Percentiles rank a stretch among this genome's conserved stretches.
phyloP scores from a whole-genome alignment of 2,113 vertebrate genomes.

The Triplophysa siluroides region DNA sequence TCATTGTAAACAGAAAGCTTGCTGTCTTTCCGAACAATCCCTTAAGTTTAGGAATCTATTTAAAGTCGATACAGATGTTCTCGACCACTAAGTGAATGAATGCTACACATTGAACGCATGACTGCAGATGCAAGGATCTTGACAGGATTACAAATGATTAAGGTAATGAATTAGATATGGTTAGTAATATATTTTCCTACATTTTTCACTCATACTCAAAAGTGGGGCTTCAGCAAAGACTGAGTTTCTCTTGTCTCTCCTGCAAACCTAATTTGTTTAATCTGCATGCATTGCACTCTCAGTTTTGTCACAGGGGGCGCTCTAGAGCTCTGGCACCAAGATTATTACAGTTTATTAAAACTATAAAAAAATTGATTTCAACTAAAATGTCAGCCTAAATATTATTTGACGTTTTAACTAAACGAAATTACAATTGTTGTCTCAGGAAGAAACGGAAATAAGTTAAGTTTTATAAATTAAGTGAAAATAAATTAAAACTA shows the following conservation, averaged over 20 bases:
- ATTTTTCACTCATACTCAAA: constrained; percentile 28
- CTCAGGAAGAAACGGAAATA: no score
- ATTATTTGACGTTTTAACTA: no score
- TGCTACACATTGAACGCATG: constrained; percentile 4
- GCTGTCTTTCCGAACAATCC: constrained; percentile 9
- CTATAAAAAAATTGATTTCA: no score
- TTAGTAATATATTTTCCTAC: constrained; percentile 29
- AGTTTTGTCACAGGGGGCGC: no score
- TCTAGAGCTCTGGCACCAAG: no score
- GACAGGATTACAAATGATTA: constrained; percentile 44
- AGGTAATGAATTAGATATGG: constrained; percentile 39
- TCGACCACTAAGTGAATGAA: constrained; percentile 13
- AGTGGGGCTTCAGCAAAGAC: not conserved
- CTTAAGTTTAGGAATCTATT: constrained; percentile 24
- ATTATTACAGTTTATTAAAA: no score
- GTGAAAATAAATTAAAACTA: no score
- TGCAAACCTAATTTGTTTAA: no score
- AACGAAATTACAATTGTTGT: no score
- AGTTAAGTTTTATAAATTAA: no score
- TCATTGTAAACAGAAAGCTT: constrained; percentile 17
- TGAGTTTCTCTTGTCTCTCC: constrained; percentile 28
- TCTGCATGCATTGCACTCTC: no score
- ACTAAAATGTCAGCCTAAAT: no score
- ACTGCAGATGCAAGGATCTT: not conserved
- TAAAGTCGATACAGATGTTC: constrained; percentile 42